Base-by-base conservation (phyloP, 2,797 vertebrate genomes). In the Mormyrops boulengeri region DNA sequence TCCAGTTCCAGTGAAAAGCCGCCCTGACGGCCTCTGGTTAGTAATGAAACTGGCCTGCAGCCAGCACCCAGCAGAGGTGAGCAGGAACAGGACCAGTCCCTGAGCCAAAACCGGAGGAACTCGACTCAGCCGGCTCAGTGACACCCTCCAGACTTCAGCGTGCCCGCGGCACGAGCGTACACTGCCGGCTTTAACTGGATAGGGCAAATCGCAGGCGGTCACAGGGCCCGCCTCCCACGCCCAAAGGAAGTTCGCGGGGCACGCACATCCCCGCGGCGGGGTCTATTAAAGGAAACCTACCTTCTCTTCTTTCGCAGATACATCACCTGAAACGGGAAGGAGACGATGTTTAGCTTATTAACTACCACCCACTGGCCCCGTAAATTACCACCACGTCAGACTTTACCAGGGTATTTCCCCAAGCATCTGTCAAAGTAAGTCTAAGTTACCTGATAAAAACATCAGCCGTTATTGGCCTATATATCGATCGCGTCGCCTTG, bases 291-390 rank as follows among this genome's bases (percentile, higher is more conserved):
- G 12, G 47, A 11, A 5, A 30, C 87, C 92, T 92, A 97, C 96
- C 96, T 96, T 89, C 93, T 93, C 91, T 93, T 96, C 92, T 92
- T 95, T 53, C 95, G 95, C 30, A 97, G 91, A 89, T 96, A 97
- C 94, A 96, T 94, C 69, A 95, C 91, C 96, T 97, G 92, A 86
- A 95, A 94, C 12, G 92, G 69, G 0, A 89, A 88, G 90, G 77
- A 6, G 0, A 89, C 19, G 38, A 55, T 9, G 26, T 69, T 66
- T 85, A 85, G 69, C 38, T 55, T 6, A 12, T 2, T 34, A n/a
- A 17, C 22, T 69, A 26, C 34, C n/a, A n/a, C 4, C 38, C 41
- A 82, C 41, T 47, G 77, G 19, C 77, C 41, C 17, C 73, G n/a
- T 41, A 80, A 80, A 80, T 47, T 4, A 82, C 17, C 41, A 47